A percentile compares a stretch with the other conserved stretches of the same genome.
phyloP scores from a whole-genome alignment of 53 echinoderm and acorn worm species.

The Crossaster papposus region DNA sequence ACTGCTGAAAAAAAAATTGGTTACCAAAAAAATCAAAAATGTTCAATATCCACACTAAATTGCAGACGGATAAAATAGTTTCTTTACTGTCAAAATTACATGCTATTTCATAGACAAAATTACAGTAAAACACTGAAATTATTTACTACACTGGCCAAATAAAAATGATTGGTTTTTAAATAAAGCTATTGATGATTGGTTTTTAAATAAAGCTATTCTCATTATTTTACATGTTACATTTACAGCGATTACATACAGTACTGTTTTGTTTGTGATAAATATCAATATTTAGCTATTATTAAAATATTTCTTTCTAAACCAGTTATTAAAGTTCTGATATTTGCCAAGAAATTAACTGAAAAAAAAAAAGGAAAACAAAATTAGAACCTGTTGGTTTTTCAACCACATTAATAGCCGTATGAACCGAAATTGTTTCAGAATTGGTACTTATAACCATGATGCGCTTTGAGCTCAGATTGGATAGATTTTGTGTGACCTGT shows the following conservation, averaged over 20 bases:
- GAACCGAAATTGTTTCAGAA: too few relatives aligned
- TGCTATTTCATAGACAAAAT: not conserved
- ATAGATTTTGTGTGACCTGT: too few relatives aligned
- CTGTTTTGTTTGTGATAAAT: slow-evolving; percentile 28
- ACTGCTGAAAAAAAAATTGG: not conserved
- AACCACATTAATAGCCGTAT: not conserved
- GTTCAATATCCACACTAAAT: not conserved
- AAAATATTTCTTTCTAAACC: not conserved
- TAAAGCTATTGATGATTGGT: slow-evolving; percentile 56
- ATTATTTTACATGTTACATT: slow-evolving; percentile 16
- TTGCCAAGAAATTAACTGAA: not conserved
- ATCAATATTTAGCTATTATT: not conserved
- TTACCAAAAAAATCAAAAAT: not conserved
- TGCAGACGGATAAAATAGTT: not conserved
- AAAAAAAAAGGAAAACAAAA: not conserved
- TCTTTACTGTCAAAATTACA: not conserved
- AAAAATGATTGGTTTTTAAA: not conserved
- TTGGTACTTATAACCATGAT: too few relatives aligned
- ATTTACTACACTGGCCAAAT: slow-evolving; percentile 17
- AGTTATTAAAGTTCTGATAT: not conserved
- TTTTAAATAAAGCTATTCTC: slow-evolving; percentile 43
- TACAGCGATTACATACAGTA: slow-evolving; percentile 50
- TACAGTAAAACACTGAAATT: slow-evolving; percentile 24
- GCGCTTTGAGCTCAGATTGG: too few relatives aligned
- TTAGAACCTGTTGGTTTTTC: not conserved